Base-by-base conservation (phyloP, 1,140 invertebrate genomes). In the Aphaenogaster rudis region DNA sequence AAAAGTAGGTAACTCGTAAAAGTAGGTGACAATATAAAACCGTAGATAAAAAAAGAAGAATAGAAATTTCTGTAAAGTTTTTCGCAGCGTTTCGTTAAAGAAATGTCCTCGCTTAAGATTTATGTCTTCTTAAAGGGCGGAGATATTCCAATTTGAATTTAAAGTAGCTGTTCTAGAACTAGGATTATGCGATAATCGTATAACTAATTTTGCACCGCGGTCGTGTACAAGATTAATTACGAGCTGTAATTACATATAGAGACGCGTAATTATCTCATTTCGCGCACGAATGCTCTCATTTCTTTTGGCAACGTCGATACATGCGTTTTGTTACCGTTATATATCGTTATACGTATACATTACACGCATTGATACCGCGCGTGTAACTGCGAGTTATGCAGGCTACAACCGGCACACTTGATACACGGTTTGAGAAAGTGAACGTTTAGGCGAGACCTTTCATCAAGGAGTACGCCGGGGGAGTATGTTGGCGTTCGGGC, bases 361-460 rank as follows among this genome's bases (percentile, higher is more conserved):
- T 45, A 33, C 28, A 48, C 15, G 21, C 9, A 11, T 69, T 17
- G 48, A 28, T 69, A 52, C n/a, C 63, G 17, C 9, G 17, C 2
- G 7, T 80, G 33, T 71, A 82, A 82, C 36, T 17, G 36, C 64
- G 63, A 80, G 36, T 72, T 82, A 72, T 59, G 66, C 33, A 61
- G 52, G 52, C 11, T 39, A 42, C 39, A 45, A 45, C 3, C 17
- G 42, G 42, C 52, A 74, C 54, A 74, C 67, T 84, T 74, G 67
- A 74, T 74, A 86, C n/a, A 64, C 36, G 21, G 42, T 61, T 72
- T 17, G 50, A 87, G 69, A 88, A 88, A 88, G 61, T 87, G 88
- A 88, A 81, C 52, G 69, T 54, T 86, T 74, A 61, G n/a, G 61
- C 77, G 66, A 45, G 79, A 77, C 69, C 87, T 80, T 81, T 59